Conservation (phyloP, 2,888 invertebrate species). For the Polymixis lichenea region DNA sequence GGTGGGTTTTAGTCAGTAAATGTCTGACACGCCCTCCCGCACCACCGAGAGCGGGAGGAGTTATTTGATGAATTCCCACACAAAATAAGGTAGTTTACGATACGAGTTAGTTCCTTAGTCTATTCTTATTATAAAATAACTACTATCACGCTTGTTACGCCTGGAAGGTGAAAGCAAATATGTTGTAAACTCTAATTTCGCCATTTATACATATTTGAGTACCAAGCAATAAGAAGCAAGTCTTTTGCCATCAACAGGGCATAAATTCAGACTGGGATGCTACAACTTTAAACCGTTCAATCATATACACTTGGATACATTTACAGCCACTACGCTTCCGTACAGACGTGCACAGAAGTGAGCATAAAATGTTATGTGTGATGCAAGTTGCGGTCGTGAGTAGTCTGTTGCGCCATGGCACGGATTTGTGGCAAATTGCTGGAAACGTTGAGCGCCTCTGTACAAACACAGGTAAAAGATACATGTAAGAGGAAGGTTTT, state of each 20-base stretch:
- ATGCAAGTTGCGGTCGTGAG: constrained; percentile 32
- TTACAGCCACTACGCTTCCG: background rate
- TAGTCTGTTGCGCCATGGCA: constrained; percentile 50
- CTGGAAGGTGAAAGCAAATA: background rate
- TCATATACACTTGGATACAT: constrained; percentile 20
- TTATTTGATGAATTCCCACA: too few species aligned
- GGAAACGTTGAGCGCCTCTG: constrained; percentile 30
- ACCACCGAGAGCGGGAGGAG: too few species aligned
- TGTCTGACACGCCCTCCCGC: too few species aligned
- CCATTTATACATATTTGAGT: too few species aligned
- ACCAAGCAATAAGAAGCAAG: background rate
- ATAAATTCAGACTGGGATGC: background rate
- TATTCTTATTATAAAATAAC: background rate
- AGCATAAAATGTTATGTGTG: constrained; percentile 34
- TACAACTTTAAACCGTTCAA: background rate
- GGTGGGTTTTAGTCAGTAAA: too few species aligned
- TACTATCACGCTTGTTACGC: too few species aligned
- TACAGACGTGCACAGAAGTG: constrained; percentile 36
- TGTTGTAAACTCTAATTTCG: background rate
- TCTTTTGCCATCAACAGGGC: background rate
- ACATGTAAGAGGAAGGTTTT: background rate
- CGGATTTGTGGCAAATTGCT: constrained; percentile 52
- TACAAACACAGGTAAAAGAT: background rate
- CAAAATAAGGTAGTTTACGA: background rate
- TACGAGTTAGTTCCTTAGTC: background rate